Percentiles rank a stretch among this genome's conserved stretches.
phyloP scores from a whole-genome alignment of 1,140 invertebrate genomes.

The Papilio polyxenes region DNA sequence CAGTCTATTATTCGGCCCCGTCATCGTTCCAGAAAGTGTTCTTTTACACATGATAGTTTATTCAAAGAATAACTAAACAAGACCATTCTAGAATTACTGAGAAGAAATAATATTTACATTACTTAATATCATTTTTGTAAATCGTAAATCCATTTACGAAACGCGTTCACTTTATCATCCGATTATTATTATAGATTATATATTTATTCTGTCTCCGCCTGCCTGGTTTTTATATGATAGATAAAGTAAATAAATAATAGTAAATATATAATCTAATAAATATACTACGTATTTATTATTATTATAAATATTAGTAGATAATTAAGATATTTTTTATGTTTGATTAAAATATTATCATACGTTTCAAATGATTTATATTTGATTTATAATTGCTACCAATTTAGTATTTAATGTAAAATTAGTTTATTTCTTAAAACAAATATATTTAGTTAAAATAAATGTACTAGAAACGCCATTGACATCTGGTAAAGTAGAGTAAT shows the following conservation, averaged over 20 bases:
- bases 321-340: no score
- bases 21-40: background rate
- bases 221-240: no score
- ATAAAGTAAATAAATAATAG: no score
- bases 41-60: background rate
- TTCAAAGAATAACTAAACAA: background rate
- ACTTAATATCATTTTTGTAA: background rate
- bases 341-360: no score
- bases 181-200: background rate
- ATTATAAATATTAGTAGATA: no score
- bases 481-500: conserved; percentile 24
- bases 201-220: no score
- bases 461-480: conserved; percentile 10
- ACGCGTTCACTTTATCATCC: background rate
- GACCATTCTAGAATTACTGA: background rate
- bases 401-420: background rate
- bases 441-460: background rate
- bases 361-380: no score
- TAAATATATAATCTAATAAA: no score
- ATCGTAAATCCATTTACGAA: background rate
- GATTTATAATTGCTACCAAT: no score
- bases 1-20: background rate
- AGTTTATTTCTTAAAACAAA: background rate
- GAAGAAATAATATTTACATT: no score
- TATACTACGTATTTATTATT: no score